Evolutionary conservation across 2,113 vertebrate species (phyloP).

Genomic region (Bufo bufo): DNA sequence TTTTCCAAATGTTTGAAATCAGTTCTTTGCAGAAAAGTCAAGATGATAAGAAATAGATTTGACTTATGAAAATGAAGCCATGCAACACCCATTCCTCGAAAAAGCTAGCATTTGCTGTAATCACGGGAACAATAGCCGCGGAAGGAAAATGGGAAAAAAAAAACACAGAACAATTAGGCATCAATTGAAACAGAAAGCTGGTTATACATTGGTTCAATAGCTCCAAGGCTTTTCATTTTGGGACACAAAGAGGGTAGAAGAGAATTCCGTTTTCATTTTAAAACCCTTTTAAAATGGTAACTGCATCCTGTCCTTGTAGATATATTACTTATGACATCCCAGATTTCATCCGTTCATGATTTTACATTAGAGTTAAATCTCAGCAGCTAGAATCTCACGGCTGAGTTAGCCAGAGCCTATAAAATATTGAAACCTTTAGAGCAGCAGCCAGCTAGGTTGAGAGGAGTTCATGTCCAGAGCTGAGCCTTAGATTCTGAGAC

Average conservation of each 20-base stretch:
- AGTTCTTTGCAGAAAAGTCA: constrained; percentile 83
- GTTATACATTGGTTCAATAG: constrained; percentile 83
- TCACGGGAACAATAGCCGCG: constrained; percentile 75
- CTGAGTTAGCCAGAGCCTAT: constrained; percentile 97
- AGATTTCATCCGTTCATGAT: constrained; percentile 98
- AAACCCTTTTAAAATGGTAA: constrained; percentile 90
- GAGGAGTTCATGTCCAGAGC: constrained; percentile 99
- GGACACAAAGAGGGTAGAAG: constrained; percentile 86
- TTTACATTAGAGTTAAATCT: constrained; percentile 99
- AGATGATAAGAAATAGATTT: constrained; percentile 89
- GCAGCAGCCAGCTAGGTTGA: constrained; percentile 97
- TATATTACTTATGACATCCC: constrained; percentile 99
- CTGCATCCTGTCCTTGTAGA: constrained; percentile 85
- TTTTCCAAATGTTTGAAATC: constrained; percentile 99
- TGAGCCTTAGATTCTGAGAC: constrained; percentile 96
- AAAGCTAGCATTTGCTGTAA: constrained; percentile 82
- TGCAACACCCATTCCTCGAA: constrained; percentile 84
- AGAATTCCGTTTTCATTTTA: constrained; percentile 85
- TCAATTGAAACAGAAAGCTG: constrained; percentile 86
- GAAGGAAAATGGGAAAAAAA: constrained; percentile 72
- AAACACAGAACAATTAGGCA: constrained; percentile 86
- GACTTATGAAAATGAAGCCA: constrained; percentile 85
- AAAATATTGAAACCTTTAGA: constrained; percentile 99
- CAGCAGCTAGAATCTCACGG: constrained; percentile 99
- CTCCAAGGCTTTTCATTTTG: constrained; percentile 92